Conservation (phyloP, 2,113 vertebrate species). For the Dermatemys mawii region DNA sequence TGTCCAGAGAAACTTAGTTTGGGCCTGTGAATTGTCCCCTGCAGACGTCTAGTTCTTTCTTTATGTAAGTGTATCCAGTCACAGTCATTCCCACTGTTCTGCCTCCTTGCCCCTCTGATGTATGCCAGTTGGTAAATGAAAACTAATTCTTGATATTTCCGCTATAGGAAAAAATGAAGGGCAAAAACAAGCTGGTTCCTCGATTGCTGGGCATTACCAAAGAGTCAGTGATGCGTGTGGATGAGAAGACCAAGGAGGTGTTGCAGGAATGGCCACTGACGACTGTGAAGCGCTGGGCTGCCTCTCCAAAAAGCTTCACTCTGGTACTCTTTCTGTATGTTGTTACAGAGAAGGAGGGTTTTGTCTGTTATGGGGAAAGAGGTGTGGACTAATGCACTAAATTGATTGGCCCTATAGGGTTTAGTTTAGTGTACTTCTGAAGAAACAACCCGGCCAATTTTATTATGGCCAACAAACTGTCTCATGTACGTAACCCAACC, state of each 20-base stretch:
- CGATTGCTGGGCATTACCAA: conserved; percentile 97
- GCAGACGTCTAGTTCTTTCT: background rate
- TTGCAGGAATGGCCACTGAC: conserved; percentile 98
- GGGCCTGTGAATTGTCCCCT: background rate
- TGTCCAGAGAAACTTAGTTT: background rate
- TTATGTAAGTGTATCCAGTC: background rate
- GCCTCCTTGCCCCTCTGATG: background rate
- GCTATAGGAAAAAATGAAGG: conserved; percentile 97
- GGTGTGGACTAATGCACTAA: background rate
- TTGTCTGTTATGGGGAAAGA: background rate
- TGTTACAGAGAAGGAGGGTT: background rate
- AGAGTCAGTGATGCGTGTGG: conserved; percentile 98
- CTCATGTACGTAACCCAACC: background rate
- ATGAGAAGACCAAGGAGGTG: conserved; percentile 98
- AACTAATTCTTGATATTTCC: background rate
- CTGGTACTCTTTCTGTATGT: conserved; percentile 81
- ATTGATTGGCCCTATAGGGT: background rate
- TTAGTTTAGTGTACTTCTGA: background rate
- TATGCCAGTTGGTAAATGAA: background rate
- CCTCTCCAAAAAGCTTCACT: conserved; percentile 98
- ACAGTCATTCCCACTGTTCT: background rate
- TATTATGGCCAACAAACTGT: background rate
- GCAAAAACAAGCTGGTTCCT: conserved; percentile 97
- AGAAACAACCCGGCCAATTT: background rate
- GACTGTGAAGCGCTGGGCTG: conserved; percentile 99